A percentile compares a stretch with the other conserved stretches of the same genome.
phyloP scores from a whole-genome alignment of 1,140 invertebrate species.

The Zaprionus capensis region DNA sequence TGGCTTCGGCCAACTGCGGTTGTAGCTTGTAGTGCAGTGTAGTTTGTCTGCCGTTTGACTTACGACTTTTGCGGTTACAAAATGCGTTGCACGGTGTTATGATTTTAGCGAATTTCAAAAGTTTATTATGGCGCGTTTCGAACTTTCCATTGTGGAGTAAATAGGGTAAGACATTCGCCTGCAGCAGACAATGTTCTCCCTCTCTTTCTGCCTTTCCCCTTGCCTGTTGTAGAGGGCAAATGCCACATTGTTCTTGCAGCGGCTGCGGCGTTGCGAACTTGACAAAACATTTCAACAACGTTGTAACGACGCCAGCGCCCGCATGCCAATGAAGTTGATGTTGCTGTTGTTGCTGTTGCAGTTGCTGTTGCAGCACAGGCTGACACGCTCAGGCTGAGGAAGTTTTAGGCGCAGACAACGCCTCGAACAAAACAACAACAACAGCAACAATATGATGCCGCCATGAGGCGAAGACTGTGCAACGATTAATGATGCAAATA shows the following conservation, averaged over 20 bases:
- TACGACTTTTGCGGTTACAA: conserved; percentile 77
- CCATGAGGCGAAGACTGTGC: conserved; percentile 73
- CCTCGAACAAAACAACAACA: conserved; percentile 77
- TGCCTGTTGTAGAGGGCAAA: conserved; percentile 58
- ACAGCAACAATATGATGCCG: conserved; percentile 61
- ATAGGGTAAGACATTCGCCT: conserved; percentile 46
- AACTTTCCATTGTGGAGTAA: conserved; percentile 68
- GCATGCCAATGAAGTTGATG: conserved; percentile 69
- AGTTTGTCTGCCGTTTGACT: conserved; percentile 66
- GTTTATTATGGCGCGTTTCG: conserved; percentile 53
- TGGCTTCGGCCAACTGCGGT: conserved; percentile 17
- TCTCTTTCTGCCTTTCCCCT: background rate
- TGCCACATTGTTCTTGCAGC: conserved; percentile 73
- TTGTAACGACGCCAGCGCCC: conserved; percentile 68
- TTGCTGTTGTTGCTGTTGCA: conserved; percentile 45
- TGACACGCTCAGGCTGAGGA: conserved; percentile 52
- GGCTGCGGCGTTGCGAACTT: conserved; percentile 67
- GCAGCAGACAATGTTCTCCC: conserved; percentile 3
- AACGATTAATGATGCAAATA: conserved; percentile 84
- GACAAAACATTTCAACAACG: conserved; percentile 82
- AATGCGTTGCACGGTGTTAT: conserved; percentile 67
- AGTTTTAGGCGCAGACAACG: conserved; percentile 81
- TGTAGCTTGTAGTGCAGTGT: conserved; percentile 23
- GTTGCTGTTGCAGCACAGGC: conserved; percentile 48
- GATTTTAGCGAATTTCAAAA: conserved; percentile 68